These are phyloP conservation scores for Muricea muricata DNA, from an alignment of 92 coral and sea anemone genomes.

Conservation along the genomic window DNA sequence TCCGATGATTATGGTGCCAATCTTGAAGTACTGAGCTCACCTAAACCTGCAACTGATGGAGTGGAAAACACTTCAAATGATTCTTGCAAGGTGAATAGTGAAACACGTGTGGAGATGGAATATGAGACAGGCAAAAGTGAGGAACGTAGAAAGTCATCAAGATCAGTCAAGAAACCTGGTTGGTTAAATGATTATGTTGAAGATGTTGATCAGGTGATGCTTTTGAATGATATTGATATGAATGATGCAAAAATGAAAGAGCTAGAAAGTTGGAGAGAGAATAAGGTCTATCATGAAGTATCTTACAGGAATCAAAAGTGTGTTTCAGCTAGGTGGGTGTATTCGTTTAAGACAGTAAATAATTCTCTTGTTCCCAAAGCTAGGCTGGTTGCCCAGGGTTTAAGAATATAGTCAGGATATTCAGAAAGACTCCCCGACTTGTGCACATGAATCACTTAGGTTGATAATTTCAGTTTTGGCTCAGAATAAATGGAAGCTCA, in stretches of 20 bases:
- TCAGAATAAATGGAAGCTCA: neutral
- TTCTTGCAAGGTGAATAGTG: no score
- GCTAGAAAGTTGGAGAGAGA: neutral
- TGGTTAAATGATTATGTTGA: neutral
- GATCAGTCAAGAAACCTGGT: neutral
- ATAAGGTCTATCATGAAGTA: neutral
- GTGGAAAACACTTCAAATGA: no score
- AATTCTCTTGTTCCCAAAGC: neutral
- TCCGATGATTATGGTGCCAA: neutral
- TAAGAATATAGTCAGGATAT: neutral
- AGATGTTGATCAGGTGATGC: neutral
- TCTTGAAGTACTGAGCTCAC: neutral
- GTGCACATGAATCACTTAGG: slow-evolving; percentile 14
- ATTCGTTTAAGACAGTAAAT: neutral
- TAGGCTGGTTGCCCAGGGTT: neutral
- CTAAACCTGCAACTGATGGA: no score
- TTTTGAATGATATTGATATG: neutral
- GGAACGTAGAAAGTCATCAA: neutral
- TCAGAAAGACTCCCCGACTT: neutral
- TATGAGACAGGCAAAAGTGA: neutral
- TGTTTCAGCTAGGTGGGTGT: neutral
- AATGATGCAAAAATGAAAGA: neutral
- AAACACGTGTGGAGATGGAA: no score
- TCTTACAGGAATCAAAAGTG: neutral
- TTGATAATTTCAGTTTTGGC: slow-evolving; percentile 3